A percentile compares a stretch with the other conserved stretches of the same genome.
These are phyloP conservation scores for Meles meles DNA, from an alignment of 2,113 vertebrate genomes.

Conservation along the genomic window DNA sequence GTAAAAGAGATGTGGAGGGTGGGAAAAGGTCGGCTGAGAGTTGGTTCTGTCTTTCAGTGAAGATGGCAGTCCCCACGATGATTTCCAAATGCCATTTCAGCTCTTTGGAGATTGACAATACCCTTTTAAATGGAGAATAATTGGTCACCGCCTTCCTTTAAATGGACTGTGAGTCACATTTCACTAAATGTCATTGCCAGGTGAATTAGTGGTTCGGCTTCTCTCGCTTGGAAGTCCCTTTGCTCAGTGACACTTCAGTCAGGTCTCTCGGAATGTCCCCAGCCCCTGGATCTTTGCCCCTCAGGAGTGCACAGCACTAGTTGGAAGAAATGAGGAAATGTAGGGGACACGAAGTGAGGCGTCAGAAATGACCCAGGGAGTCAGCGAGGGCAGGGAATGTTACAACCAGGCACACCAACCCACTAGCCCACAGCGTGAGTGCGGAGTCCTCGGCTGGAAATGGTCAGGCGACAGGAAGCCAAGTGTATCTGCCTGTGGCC, in stretches of 20 bases:
- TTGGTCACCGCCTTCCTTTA: conserved; percentile 73
- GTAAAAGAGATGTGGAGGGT: conserved; percentile 55
- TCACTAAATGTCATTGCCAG: conserved; percentile 75
- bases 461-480: background rate
- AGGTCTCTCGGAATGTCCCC: conserved; percentile 49
- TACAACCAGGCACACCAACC: background rate
- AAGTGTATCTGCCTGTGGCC: fast-evolving
- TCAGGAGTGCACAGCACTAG: background rate
- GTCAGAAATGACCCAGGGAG: background rate
- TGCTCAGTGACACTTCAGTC: conserved; percentile 48
- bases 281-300: conserved; percentile 40
- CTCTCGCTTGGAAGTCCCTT: conserved; percentile 32
- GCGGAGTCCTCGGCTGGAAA: fast-evolving
- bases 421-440: fast-evolving
- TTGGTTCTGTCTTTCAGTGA: conserved; percentile 63
- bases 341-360: conserved; percentile 13
- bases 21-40: conserved; percentile 54
- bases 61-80: conserved; percentile 31
- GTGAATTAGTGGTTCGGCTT: conserved; percentile 60
- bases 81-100: conserved; percentile 76
- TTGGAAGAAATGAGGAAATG: conserved; percentile 31
- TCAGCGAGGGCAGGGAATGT: background rate
- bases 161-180: conserved; percentile 66
- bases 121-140: conserved; percentile 76
- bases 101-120: conserved; percentile 71